A percentile compares a stretch with the other conserved stretches of the same genome.
phyloP scores from a whole-genome alignment of 2,113 vertebrate species.

The Pogonocichla stellata region DNA sequence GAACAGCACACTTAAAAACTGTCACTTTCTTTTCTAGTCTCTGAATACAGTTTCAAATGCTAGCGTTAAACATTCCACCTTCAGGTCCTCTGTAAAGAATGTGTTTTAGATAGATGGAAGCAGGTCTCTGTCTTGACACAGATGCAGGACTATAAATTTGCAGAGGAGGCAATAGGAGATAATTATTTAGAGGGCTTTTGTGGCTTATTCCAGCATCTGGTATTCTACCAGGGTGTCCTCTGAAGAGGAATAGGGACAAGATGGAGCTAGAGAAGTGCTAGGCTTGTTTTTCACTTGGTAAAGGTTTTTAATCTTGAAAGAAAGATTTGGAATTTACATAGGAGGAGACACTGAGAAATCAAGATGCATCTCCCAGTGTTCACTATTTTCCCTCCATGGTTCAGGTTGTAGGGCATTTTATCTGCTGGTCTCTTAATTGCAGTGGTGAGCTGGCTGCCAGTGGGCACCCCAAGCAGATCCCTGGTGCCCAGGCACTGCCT shows the following conservation, averaged over 20 bases:
- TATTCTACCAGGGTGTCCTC: background rate
- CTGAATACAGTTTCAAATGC: background rate
- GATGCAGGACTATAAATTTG: constrained; percentile 16
- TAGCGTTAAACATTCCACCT: background rate
- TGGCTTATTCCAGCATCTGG: background rate
- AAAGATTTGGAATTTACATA: background rate
- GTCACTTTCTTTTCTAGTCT: background rate
- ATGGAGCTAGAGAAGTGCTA: background rate
- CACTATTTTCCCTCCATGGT: background rate
- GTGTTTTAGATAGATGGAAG: background rate
- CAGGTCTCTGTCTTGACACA: constrained; percentile 9
- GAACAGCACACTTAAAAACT: background rate
- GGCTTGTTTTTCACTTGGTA: constrained; percentile 9
- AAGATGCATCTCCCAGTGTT: background rate
- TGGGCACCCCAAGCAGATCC: too few species aligned
- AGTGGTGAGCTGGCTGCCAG: background rate
- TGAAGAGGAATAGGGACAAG: background rate
- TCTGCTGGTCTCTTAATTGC: background rate
- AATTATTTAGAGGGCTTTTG: constrained; percentile 13
- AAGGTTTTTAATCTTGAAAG: constrained; percentile 20
- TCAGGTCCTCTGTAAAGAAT: background rate
- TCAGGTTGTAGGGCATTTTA: background rate
- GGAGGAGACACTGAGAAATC: background rate
- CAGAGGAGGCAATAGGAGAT: background rate
- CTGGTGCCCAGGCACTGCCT: background rate